Evolutionary conservation across 1,140 invertebrate species (phyloP), one percentile per base, ranked within the genome.

Genomic region (Ips typographus): DNA sequence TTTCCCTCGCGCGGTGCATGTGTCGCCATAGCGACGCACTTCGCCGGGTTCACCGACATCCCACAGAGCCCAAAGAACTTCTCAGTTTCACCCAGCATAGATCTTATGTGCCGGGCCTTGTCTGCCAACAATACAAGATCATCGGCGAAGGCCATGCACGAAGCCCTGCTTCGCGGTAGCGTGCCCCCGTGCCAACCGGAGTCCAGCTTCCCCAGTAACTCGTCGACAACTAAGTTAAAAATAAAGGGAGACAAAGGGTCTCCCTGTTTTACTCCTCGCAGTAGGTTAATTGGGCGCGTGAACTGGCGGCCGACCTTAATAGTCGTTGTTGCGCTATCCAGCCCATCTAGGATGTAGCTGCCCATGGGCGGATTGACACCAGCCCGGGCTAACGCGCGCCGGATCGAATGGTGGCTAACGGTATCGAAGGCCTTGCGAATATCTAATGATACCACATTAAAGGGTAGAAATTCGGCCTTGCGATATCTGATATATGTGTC

Each of bases 41-140:
- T 22, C 22, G 22, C 22, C 0, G 22, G 22, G 22, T 22, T 22
- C 22, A 22, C 22, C 22, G 22, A 22, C 22, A 22, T 22, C 22
- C 22, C 22, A 22, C 22, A 7, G 6, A n/a, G 5, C 52, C 5
- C 5, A 1, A 53, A 4, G 52, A 7, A 4, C 4, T 36, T 53
- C 4, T 5, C 52, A 4, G 52, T 53, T 22, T 53, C 36, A 1
- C 7, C 52, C 52, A 36, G 52, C 7, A 5, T 6, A 22, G 36
- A 53, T 53, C 52, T 5, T 53, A 53, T 4, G 6, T 53, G 6
- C 4, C 5, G 7, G 52, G 36, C 5, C 4, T 53, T 8, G 6
- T 53, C 52, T 4, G 75, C 68, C 1, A 83, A 7, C 3, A 83
- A 58, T 4, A 79, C 71, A 1, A 82, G 49, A 60, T 83, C 82